Conservation (phyloP, 2,797 vertebrate species). For the Orestias chungarensis region DNA sequence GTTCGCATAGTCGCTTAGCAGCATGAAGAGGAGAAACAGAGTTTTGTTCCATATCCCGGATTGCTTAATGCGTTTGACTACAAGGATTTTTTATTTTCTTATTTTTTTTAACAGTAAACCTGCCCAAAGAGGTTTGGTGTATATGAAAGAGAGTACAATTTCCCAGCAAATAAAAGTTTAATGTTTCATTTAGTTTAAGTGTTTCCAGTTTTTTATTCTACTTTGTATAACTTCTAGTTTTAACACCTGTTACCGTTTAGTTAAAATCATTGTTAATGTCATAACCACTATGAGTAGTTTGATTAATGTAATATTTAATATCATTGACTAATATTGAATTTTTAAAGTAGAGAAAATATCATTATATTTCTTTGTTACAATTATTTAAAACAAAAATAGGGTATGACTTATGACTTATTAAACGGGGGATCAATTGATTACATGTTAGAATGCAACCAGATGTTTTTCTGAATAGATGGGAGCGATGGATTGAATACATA, state of each 20-base stretch:
- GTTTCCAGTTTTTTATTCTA: too few species aligned
- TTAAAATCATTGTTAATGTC: background rate
- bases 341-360: background rate
- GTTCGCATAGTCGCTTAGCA: background rate
- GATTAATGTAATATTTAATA: background rate
- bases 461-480: too few species aligned
- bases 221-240: background rate
- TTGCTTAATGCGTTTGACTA: background rate
- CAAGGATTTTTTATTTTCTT: too few species aligned
- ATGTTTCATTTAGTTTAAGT: background rate
- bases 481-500: too few species aligned
- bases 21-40: background rate
- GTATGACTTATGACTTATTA: too few species aligned
- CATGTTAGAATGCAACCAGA: too few species aligned
- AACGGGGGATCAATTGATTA: too few species aligned
- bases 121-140: background rate
- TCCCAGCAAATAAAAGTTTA: background rate
- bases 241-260: too few species aligned
- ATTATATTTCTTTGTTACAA: background rate
- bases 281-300: background rate
- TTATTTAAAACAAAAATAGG: background rate
- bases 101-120: background rate
- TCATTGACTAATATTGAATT: background rate
- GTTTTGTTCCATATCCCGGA: background rate
- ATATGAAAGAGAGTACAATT: background rate